Percentiles rank a stretch among this genome's conserved stretches.
These are phyloP conservation scores for Drosophila neocordata DNA, from an alignment of 1,140 invertebrate species.

Conservation along the genomic window DNA sequence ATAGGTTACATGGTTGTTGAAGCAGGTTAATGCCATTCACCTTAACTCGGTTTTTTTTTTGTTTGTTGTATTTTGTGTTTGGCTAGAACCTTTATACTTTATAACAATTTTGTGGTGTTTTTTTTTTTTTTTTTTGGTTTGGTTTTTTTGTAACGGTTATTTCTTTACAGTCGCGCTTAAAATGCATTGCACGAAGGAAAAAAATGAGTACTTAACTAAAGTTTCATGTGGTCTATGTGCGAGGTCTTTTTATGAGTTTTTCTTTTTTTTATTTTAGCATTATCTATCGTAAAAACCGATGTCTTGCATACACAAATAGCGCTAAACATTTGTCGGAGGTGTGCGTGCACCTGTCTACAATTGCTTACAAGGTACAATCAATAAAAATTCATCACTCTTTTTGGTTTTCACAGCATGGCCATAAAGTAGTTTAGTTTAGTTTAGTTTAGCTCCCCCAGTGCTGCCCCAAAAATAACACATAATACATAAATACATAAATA, in stretches of 20 bases:
- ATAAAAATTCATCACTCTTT: constrained; percentile 6
- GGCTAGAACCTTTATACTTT: constrained; percentile 23
- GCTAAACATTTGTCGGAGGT: background rate
- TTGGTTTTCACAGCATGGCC: background rate
- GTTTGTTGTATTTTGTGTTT: too few relatives aligned
- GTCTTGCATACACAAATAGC: constrained; percentile 68
- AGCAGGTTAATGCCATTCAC: constrained; percentile 46
- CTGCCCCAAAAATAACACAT: constrained; percentile 49
- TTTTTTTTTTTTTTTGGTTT: constrained; percentile 25
- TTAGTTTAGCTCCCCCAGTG: constrained; percentile 4
- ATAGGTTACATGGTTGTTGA: constrained; percentile 28
- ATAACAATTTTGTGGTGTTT: constrained; percentile 8
- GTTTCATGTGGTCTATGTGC: constrained; percentile 14
- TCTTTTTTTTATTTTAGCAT: constrained; percentile 16
- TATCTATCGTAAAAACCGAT: constrained; percentile 30
- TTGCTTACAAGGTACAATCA: constrained; percentile 5
- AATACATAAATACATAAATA: constrained; percentile 6
- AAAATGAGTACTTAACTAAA: constrained; percentile 9
- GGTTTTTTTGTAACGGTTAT: constrained; percentile 44
- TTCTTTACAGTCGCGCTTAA: constrained; percentile 42
- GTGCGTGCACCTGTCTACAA: constrained; percentile 39
- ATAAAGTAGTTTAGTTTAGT: constrained; percentile 11
- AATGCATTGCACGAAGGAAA: constrained; percentile 46
- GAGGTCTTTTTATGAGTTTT: too few relatives aligned
- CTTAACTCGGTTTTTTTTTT: constrained; percentile 11